Percentiles rank a stretch among this genome's conserved stretches.
Conservation (phyloP, 2,888 invertebrate species). For the Ormyrus pomaceus region DNA sequence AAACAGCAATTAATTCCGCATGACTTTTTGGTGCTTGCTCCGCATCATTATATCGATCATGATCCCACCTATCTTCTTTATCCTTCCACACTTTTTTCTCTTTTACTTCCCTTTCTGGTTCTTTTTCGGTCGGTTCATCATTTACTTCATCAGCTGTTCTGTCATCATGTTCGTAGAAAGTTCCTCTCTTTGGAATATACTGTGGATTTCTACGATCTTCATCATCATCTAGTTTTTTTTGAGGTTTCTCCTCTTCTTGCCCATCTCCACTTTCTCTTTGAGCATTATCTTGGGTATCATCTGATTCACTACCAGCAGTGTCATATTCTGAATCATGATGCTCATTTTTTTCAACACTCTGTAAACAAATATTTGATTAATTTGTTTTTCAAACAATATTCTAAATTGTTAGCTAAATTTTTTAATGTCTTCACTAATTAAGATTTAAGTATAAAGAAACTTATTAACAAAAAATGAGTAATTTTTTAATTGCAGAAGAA, state of each 20-base stretch:
- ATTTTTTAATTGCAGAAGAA: no score
- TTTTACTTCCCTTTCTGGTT: slow-evolving; percentile 70
- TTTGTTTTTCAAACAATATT: not conserved
- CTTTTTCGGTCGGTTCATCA: slow-evolving; percentile 65
- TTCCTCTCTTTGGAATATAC: slow-evolving; percentile 96
- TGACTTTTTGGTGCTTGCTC: slow-evolving; percentile 91
- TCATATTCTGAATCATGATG: slow-evolving; percentile 73
- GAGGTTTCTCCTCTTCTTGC: slow-evolving; percentile 78
- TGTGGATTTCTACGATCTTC: slow-evolving; percentile 98
- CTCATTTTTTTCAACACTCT: slow-evolving; percentile 71
- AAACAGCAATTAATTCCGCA: slow-evolving; percentile 89
- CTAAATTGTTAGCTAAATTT: no score
- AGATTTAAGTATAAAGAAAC: slow-evolving; percentile 1
- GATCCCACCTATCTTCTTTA: slow-evolving; percentile 86
- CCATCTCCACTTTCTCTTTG: slow-evolving; percentile 73
- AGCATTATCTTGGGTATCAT: slow-evolving; percentile 71
- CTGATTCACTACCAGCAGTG: slow-evolving; percentile 70
- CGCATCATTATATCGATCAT: slow-evolving; percentile 89
- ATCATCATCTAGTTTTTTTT: slow-evolving; percentile 91
- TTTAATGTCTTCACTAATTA: no score
- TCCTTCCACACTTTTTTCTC: slow-evolving; percentile 79
- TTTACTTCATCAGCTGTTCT: slow-evolving; percentile 83
- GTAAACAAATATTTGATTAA: slow-evolving; percentile 27
- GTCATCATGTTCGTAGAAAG: slow-evolving; percentile 98
- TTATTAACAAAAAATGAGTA: not conserved